Base-by-base conservation (phyloP, 2,888 invertebrate genomes). In the Aphodius sticticus region DNA sequence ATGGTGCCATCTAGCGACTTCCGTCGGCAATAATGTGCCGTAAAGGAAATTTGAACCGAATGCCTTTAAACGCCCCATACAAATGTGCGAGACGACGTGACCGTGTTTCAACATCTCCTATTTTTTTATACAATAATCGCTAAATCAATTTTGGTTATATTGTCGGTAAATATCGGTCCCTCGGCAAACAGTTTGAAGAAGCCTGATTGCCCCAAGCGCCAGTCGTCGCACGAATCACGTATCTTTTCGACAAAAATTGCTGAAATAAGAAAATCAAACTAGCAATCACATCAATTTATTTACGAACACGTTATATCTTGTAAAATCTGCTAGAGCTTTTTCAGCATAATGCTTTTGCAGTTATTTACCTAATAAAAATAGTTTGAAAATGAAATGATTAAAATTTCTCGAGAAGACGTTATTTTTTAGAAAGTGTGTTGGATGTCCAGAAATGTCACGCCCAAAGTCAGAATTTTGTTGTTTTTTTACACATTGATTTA, bases 131-230 rank as follows among this genome's bases (percentile, higher is more conserved):
- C 53, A 53, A 53, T 53, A 53, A 53, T 53, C 53, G 53, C 53
- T 53, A 53, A 53, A 53, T 53, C 53, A 53, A 53, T 53, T 53
- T 53, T 53, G 53, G 53, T 53, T 53, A 53, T 53, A 53, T 53
- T 53, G 53, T 53, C 53, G 53, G 53, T 53, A 53, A 53, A 53
- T 53, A 53, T 53, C 7, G 53, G 53, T 53, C 53, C 53, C 53
- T 53, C 53, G 53, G 53, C 53, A 53, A 53, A 53, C 53, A 53
- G 53, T 53, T 53, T 53, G 7, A 53, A 9, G 12, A 53, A 53
- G 53, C 2, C 53, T 53, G 53, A 53, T 53, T 53, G 53, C 53
- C 53, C 53, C 53, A 53, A 7, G 53, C 53, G 53, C 53, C 53
- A 12, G 1, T 0, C 7, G 53, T 53, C 53, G 9, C 53, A 53